Evolutionary conservation across 2,888 invertebrate species (phyloP).

Genomic region (Crematogaster levior): DNA sequence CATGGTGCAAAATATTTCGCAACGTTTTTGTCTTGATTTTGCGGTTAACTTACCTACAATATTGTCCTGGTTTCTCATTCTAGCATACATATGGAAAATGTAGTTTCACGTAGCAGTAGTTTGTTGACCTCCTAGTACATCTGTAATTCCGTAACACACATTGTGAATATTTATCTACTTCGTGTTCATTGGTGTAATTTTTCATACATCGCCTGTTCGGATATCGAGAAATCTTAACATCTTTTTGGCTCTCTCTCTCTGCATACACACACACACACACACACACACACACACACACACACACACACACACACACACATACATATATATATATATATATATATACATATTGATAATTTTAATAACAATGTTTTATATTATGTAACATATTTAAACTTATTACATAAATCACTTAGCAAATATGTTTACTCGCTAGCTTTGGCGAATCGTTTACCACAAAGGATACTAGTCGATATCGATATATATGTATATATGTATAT

Average conservation of each 20-base stretch:
- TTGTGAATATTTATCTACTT: constrained; percentile 7
- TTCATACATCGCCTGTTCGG: neutral
- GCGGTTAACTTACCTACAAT: constrained; percentile 13
- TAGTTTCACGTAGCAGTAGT: constrained; percentile 34
- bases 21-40: neutral
- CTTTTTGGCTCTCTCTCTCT: neutral
- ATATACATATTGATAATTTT: neutral
- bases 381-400: neutral
- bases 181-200: neutral
- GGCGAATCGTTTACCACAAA: neutral
- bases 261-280: too few species aligned
- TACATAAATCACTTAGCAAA: neutral
- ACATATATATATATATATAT: too few species aligned
- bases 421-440: neutral
- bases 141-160: constrained; percentile 52
- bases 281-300: too few species aligned
- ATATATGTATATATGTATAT: too few species aligned
- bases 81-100: constrained; percentile 31
- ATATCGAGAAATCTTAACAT: neutral
- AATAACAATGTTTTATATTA: neutral
- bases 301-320: too few species aligned
- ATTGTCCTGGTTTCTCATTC: constrained; percentile 36
- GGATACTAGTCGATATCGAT: neutral
- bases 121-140: constrained; percentile 46
- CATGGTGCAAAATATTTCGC: neutral